These are phyloP conservation scores for Pluvianellus socialis DNA, from an alignment of 2,113 vertebrate genomes.

Conservation along the genomic window DNA sequence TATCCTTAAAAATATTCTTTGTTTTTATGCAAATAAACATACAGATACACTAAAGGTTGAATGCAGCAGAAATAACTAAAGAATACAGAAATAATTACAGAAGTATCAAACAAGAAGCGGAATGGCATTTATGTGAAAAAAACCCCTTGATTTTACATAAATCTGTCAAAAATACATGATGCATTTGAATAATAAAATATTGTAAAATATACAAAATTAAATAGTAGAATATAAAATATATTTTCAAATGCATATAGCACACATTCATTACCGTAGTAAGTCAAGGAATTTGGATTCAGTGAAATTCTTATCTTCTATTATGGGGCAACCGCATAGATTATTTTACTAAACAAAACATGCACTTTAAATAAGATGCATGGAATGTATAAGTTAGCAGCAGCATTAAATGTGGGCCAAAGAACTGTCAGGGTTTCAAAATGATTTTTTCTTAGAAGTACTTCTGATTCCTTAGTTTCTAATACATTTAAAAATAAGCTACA, in stretches of 20 bases:
- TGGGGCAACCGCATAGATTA: slow-evolving; percentile 45
- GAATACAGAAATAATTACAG: neutral
- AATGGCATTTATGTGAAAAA: neutral
- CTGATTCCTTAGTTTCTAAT: slow-evolving; percentile 76
- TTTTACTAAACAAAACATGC: slow-evolving; percentile 40
- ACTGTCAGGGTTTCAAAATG: slow-evolving; percentile 54
- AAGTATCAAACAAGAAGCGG: neutral
- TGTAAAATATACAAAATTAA: neutral
- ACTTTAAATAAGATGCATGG: slow-evolving; percentile 59
- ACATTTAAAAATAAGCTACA: slow-evolving; percentile 73
- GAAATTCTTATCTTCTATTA: slow-evolving; percentile 60
- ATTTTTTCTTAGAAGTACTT: slow-evolving; percentile 68
- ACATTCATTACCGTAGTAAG: neutral
- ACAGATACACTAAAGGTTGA: neutral
- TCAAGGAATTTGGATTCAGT: slow-evolving; percentile 13
- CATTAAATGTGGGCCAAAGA: slow-evolving; percentile 47
- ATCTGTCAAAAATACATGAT: neutral
- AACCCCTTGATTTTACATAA: neutral
- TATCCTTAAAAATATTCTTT: neutral
- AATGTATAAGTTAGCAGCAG: slow-evolving; percentile 45
- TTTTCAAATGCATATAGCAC: neutral
- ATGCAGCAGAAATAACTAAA: neutral
- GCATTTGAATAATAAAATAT: neutral
- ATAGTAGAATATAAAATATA: neutral
- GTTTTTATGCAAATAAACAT: neutral